phyloP scores from a whole-genome alignment of 2,888 invertebrate species.

The Mystacides longicornis region DNA sequence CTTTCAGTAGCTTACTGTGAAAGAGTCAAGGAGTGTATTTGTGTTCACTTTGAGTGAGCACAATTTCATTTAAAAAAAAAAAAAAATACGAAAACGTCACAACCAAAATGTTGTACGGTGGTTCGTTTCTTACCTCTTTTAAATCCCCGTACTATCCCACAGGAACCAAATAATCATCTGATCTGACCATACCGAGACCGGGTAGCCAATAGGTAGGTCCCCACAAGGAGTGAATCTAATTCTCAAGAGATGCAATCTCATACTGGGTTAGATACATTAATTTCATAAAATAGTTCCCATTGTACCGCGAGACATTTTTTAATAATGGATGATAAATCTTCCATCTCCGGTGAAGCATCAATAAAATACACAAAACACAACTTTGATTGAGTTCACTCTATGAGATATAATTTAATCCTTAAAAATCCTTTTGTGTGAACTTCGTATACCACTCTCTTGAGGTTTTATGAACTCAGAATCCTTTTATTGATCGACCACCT shows the following conservation, averaged over 20 bases:
- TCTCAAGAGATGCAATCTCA: background rate
- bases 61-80: too few species aligned
- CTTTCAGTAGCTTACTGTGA: too few species aligned
- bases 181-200: too few species aligned
- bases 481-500: background rate
- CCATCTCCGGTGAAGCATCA: slow-evolving; percentile 13
- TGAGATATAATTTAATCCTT: slow-evolving; percentile 21
- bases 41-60: too few species aligned
- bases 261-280: background rate
- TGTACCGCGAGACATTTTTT: background rate
- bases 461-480: background rate
- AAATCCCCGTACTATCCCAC: too few species aligned
- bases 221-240: background rate
- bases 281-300: background rate
- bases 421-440: slow-evolving; percentile 9
- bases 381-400: slow-evolving; percentile 19
- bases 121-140: too few species aligned
- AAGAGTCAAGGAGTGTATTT: too few species aligned
- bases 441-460: background rate
- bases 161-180: too few species aligned
- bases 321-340: slow-evolving; percentile 6
- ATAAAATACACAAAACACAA: slow-evolving; percentile 9
- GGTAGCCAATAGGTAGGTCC: background rate
- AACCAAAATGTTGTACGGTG: too few species aligned
- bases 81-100: too few species aligned